phyloP scores from a whole-genome alignment of 2,113 vertebrate genomes.

The Spea bombifrons region DNA sequence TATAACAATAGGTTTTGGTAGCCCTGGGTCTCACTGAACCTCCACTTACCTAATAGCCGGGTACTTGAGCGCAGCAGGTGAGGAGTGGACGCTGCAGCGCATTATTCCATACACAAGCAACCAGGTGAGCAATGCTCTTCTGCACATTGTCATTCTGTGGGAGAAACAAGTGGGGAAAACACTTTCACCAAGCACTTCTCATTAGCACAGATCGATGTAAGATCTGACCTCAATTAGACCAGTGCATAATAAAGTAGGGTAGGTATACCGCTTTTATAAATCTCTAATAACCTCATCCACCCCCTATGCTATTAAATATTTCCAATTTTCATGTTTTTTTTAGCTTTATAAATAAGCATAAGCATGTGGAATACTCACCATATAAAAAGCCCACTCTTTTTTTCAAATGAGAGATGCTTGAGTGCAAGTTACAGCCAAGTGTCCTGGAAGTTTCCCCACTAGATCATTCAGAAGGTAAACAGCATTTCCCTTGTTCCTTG shows the following conservation, averaged over 20 bases:
- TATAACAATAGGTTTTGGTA: slow-evolving; percentile 13
- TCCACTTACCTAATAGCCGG: slow-evolving; percentile 83
- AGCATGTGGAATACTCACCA: slow-evolving; percentile 48
- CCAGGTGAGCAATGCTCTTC: slow-evolving; percentile 79
- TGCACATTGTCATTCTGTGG: slow-evolving; percentile 86
- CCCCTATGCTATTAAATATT: not conserved
- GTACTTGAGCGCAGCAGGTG: slow-evolving; percentile 83
- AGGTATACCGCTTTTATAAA: not conserved
- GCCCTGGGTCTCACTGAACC: not conserved
- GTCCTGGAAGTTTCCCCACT: slow-evolving; percentile 56
- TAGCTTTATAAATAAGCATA: not conserved
- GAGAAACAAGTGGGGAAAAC: slow-evolving; percentile 47
- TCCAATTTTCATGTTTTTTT: not conserved
- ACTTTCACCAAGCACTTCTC: slow-evolving; percentile 38
- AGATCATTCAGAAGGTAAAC: slow-evolving; percentile 56
- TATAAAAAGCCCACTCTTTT: slow-evolving; percentile 56
- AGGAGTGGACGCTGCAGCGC: slow-evolving; percentile 86
- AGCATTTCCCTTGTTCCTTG: slow-evolving; percentile 57
- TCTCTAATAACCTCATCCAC: too few relatives aligned
- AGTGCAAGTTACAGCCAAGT: slow-evolving; percentile 52
- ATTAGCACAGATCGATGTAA: slow-evolving; percentile 27
- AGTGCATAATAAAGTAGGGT: slow-evolving; percentile 15
- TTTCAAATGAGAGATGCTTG: slow-evolving; percentile 50
- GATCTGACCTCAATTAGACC: slow-evolving; percentile 38
- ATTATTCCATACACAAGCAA: slow-evolving; percentile 91